Evolutionary conservation across 53 echinoderm and acorn worm genomes (phyloP), one percentile per base, ranked within the genome.

Genomic region (Paracentrotus lividus): DNA sequence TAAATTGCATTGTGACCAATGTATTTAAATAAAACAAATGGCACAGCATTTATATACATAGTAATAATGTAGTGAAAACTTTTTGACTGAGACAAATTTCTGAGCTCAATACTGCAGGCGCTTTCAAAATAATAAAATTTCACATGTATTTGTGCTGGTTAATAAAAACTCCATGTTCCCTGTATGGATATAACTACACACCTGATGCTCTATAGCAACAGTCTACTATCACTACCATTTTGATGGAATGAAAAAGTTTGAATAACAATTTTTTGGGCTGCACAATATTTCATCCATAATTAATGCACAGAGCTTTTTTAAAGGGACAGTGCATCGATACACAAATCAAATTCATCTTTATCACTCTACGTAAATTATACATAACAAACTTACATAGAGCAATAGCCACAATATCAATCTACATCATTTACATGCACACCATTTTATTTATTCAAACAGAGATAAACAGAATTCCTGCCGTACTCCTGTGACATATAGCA

Each of bases 1-100:
- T 36, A 40, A 18, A 81, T 81, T 81, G 81, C 27, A 81, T 81
- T 81, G 81, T 81, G 81, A 81, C 81, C 81, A 47, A 34, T 45
- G 81, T 47, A 45, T 45, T 42, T 31, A 90, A 67, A 52, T n/a
- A 90, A 93, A 38, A 32, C 27, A 90, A 58, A 49, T 33, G 75
- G 23, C 21, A 38, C 33, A 57, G 53, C 38, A 84, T 43, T 77
- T 58, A 21, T 58, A 47, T 57, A 81, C 81, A 81, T 76, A 42
- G 76, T 42, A 76, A 76, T 76, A 36, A 3, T 81, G 9, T 10
- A 20, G 34, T 18, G 24, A 1, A 24, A n/a, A 27, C 20, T 72
- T 4, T 72, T 0, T 32, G 42, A 81, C 7, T 8, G n/a, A 5
- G 81, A 49, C 26, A 81, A 81, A 44, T 45, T 72, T 78, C 10